Evolutionary conservation across 2,797 vertebrate species (phyloP).

Genomic region (Galago senegalensis): DNA sequence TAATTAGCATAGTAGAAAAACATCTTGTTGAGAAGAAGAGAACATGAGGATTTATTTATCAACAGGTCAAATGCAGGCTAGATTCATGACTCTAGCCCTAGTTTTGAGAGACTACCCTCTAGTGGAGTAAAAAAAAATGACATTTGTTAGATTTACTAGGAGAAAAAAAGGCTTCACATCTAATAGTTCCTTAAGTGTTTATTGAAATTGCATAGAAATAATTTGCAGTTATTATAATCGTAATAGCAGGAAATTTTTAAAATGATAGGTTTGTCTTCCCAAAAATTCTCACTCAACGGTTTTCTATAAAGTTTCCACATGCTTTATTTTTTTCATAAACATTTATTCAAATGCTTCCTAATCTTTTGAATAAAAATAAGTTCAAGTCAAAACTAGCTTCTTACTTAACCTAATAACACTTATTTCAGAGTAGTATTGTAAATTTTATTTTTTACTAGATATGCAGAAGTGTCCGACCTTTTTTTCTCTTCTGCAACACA

Average conservation of each 20-base stretch:
- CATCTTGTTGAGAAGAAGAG: slow-evolving; percentile 50
- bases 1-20: slow-evolving; percentile 31
- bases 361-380: slow-evolving; percentile 61
- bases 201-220: slow-evolving; percentile 44
- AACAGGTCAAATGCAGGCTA: slow-evolving; percentile 84
- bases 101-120: slow-evolving; percentile 88
- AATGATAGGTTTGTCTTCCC: slow-evolving; percentile 46
- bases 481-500: too few relatives aligned
- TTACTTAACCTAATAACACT: not conserved
- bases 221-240: slow-evolving; percentile 39
- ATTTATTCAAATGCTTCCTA: slow-evolving; percentile 61
- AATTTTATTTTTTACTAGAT: not conserved
- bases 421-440: not conserved
- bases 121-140: slow-evolving; percentile 87
- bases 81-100: slow-evolving; percentile 78
- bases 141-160: slow-evolving; percentile 64
- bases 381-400: slow-evolving; percentile 25
- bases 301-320: slow-evolving; percentile 61
- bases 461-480: too few relatives aligned
- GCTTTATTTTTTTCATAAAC: slow-evolving; percentile 11
- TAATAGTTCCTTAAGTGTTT: slow-evolving; percentile 43
- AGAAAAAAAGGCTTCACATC: not conserved
- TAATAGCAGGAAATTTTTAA: not conserved
- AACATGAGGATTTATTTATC: slow-evolving; percentile 78
- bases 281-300: not conserved